phyloP scores from a whole-genome alignment of 1,140 invertebrate species.

The Zaprionus gabonicus region DNA sequence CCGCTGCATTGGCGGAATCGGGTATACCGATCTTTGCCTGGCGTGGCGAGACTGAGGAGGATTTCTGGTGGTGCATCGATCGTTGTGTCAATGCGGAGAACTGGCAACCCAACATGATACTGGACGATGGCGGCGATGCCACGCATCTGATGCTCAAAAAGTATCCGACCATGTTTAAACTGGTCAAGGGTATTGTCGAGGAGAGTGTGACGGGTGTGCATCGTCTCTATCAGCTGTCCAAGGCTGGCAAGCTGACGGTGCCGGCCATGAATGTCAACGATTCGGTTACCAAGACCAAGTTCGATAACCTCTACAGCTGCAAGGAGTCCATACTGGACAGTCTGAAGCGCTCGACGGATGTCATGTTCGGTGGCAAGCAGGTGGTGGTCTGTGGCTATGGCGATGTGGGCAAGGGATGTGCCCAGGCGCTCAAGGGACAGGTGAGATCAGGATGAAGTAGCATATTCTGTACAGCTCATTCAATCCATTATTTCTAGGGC shows the following conservation, averaged over 20 bases:
- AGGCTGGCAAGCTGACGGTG: constrained; percentile 96
- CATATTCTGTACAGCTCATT: not conserved
- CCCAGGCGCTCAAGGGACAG: constrained; percentile 96
- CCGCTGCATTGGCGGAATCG: constrained; percentile 96
- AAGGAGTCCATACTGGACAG: constrained; percentile 84
- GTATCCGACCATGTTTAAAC: constrained; percentile 97
- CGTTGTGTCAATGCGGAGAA: constrained; percentile 95
- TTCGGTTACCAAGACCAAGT: constrained; percentile 99
- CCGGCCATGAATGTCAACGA: constrained; percentile 99
- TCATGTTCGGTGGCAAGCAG: constrained; percentile 99
- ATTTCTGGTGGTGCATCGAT: constrained; percentile 99
- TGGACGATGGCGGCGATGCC: constrained; percentile 98
- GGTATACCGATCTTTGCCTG: constrained; percentile 96
- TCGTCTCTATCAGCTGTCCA: constrained; percentile 97
- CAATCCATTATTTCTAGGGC: constrained; percentile 85
- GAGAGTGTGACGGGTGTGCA: constrained; percentile 99
- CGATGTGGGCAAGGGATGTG: constrained; percentile 99
- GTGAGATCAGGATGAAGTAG: constrained; percentile 13
- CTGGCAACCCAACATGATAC: constrained; percentile 99
- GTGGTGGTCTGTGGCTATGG: constrained; percentile 98
- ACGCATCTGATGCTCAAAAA: constrained; percentile 99
- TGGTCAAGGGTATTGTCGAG: constrained; percentile 98
- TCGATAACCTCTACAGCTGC: constrained; percentile 90
- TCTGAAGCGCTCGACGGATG: constrained; percentile 87
- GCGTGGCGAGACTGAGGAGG: constrained; percentile 98